phyloP scores from a whole-genome alignment of 2,797 vertebrate species.

The Neopelma chrysocephalum region DNA sequence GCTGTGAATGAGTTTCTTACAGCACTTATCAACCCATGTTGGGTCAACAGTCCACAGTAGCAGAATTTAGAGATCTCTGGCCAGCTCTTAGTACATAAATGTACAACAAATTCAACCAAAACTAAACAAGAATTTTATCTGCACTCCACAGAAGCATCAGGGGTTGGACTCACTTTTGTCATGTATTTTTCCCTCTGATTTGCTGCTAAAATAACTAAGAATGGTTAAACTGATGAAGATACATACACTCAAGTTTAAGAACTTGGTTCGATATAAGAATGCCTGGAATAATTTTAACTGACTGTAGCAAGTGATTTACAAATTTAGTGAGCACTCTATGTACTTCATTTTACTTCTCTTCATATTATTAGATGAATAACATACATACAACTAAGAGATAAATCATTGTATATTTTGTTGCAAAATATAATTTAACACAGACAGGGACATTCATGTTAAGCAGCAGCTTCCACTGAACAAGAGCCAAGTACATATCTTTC shows the following conservation, averaged over 20 bases:
- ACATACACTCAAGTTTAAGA: neutral
- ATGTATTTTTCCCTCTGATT: neutral
- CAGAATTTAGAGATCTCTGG: neutral
- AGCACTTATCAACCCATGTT: neutral
- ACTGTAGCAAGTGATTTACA: neutral
- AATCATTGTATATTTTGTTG: neutral
- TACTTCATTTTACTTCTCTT: neutral
- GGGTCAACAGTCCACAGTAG: neutral
- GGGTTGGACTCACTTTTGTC: neutral
- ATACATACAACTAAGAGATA: neutral
- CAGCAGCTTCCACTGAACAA: conserved; percentile 9
- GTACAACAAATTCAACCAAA: neutral
- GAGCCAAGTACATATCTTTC: conserved; percentile 40
- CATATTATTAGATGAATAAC: neutral
- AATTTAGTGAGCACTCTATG: neutral
- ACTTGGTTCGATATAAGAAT: neutral
- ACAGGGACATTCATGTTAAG: neutral
- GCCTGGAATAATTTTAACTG: neutral
- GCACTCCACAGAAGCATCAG: neutral
- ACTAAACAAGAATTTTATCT: neutral
- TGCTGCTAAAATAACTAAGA: neutral
- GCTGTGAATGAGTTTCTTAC: neutral
- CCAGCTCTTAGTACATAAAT: neutral
- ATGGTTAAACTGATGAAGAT: neutral
- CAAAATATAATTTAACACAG: neutral